A percentile compares a stretch with the other conserved stretches of the same genome.
Conservation (phyloP, 1,140 invertebrate species). For the Melitaea cinxia region DNA sequence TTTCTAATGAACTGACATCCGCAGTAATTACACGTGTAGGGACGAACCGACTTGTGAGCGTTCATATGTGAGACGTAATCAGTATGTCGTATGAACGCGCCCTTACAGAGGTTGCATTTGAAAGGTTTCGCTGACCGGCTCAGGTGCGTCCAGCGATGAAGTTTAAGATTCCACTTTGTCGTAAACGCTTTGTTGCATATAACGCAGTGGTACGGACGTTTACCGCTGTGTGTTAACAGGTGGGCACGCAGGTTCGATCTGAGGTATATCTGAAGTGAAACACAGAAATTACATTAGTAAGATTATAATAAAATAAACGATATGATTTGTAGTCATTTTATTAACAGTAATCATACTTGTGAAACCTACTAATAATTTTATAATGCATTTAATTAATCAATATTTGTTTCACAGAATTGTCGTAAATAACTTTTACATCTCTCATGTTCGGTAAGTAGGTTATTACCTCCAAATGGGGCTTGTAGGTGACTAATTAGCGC, state of each 20-base stretch:
- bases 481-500: too few species aligned
- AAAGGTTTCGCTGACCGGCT: conserved; percentile 91
- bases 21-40: conserved; percentile 96
- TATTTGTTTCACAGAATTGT: too few species aligned
- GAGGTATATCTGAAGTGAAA: conserved; percentile 83
- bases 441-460: too few species aligned
- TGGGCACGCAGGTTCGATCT: conserved; percentile 90
- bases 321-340: too few species aligned
- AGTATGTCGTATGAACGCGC: conserved; percentile 89
- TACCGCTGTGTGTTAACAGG: conserved; percentile 89
- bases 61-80: conserved; percentile 93
- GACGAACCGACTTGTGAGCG: conserved; percentile 89
- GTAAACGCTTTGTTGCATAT: conserved; percentile 93
- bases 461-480: too few species aligned
- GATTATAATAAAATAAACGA: too few species aligned
- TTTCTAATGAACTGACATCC: conserved; percentile 96
- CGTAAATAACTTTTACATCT: too few species aligned
- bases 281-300: background rate
- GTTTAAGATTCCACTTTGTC: conserved; percentile 94
- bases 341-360: too few species aligned
- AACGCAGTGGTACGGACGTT: conserved; percentile 88
- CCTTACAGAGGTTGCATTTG: conserved; percentile 92
- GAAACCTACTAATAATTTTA: too few species aligned
- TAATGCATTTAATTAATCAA: too few species aligned
- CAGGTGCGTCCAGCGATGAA: conserved; percentile 95